These are phyloP conservation scores for Ariopsis seemanni DNA, from an alignment of 2,113 vertebrate genomes.

Conservation along the genomic window DNA sequence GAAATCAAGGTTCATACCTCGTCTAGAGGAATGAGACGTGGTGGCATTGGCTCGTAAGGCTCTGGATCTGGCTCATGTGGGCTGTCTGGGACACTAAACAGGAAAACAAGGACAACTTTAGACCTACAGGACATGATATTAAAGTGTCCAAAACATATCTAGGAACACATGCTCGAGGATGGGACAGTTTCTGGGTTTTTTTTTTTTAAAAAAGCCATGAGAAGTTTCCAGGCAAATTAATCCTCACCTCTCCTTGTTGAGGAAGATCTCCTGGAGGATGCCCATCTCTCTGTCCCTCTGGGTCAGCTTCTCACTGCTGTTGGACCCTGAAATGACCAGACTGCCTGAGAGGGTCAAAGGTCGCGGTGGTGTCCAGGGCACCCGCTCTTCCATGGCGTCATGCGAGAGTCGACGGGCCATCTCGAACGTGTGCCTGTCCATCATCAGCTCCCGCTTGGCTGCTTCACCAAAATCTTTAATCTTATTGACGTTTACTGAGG, in stretches of 20 bases:
- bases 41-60: slow-evolving; percentile 85
- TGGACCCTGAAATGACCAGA: slow-evolving; percentile 78
- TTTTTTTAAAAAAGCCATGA: not conserved
- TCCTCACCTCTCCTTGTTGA: slow-evolving; percentile 90
- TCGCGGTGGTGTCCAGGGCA: slow-evolving; percentile 82
- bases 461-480: slow-evolving; percentile 96
- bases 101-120: not conserved
- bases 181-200: too few species aligned
- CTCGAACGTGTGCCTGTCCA: slow-evolving; percentile 91
- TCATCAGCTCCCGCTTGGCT: slow-evolving; percentile 90
- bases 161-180: not conserved
- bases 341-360: slow-evolving; percentile 75
- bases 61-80: slow-evolving; percentile 91
- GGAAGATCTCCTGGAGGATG: slow-evolving; percentile 93
- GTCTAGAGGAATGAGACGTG: slow-evolving; percentile 87
- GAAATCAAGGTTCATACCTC: slow-evolving; percentile 71
- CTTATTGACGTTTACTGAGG: slow-evolving; percentile 92
- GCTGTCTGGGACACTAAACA: slow-evolving; percentile 72
- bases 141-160: not conserved
- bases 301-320: slow-evolving; percentile 84
- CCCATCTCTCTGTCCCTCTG: slow-evolving; percentile 92
- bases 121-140: not conserved
- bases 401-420: slow-evolving; percentile 87
- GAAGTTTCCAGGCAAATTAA: not conserved
- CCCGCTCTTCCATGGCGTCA: slow-evolving; percentile 91